Base-by-base conservation (phyloP, 1,140 invertebrate species). In the Cyphomyrmex costatus region DNA sequence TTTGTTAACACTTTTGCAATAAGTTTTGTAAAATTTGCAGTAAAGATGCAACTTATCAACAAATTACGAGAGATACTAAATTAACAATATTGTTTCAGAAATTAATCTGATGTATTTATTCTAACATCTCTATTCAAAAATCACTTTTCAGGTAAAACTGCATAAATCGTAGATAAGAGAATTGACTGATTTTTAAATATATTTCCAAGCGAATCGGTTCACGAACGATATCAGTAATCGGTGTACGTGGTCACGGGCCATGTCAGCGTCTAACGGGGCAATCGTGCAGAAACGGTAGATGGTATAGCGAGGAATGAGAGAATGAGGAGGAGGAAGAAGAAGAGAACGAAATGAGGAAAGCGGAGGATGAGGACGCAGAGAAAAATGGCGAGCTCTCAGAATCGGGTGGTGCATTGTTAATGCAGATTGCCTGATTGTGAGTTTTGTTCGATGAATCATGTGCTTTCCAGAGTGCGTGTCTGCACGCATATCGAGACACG, bases 401-500 rank as follows among this genome's bases (percentile, higher is more conserved):
- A 88, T 89, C 88, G 85, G 73, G 65, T 79, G 53, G 86, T 58
- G 86, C 76, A 68, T 90, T 51, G 91, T 92, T 92, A 91, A 92
- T 90, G 91, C 87, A 92, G 87, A 91, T 92, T 89, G 87, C 56
- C 51, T 42, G 88, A 87, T 85, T 86, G 88, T 76, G 19, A 77
- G 86, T 58, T 68, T 84, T 82, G 65, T 58, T 88, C 77, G 90
- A 92, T 93, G 92, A 93, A 90, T 93, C 92, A 93, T 91, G 88
- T 92, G 80, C 74, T 90, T 93, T 92, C 92, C 92, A 89, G 91
- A 92, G 87, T 93, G 92, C 91, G 92, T 92, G 90, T 91, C 80
- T 74, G 79, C 92, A 92, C 88, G 92, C 92, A 91, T 87, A 90
- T 88, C 70, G 87, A 89, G 78, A 70, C 27, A 56, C 24, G 53